Percentiles rank a stretch among this genome's conserved stretches.
These are phyloP conservation scores for Clupea harengus DNA, from an alignment of 2,113 vertebrate genomes.

Conservation along the genomic window DNA sequence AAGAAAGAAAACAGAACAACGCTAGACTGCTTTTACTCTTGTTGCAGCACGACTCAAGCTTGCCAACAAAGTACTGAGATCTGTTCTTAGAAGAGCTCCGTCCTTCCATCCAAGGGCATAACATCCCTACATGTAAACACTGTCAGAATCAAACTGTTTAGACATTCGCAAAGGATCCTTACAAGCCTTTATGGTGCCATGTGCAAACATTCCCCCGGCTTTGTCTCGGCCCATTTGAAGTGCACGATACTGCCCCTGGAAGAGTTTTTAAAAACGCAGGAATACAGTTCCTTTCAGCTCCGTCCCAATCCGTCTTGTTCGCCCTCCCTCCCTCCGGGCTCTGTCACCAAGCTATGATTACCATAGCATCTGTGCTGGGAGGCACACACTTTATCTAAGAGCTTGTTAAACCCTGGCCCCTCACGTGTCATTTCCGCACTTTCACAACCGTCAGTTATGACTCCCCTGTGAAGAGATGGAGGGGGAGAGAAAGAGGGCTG, in stretches of 20 bases:
- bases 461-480: conserved; percentile 20
- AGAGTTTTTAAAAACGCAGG: background rate
- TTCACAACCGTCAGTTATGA: conserved; percentile 14
- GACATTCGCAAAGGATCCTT: background rate
- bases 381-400: conserved; percentile 19
- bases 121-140: background rate
- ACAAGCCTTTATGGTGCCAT: background rate
- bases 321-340: background rate
- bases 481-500: background rate
- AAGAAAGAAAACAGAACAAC: background rate
- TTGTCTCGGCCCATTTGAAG: background rate
- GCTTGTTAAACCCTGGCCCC: conserved; percentile 41
- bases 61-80: background rate
- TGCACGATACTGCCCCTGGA: background rate
- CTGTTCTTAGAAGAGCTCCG: background rate
- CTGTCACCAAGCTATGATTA: conserved; percentile 34
- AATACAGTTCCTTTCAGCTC: background rate
- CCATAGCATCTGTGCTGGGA: conserved; percentile 30
- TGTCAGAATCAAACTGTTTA: conserved; percentile 3
- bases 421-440: conserved; percentile 26
- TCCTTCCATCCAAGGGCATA: background rate
- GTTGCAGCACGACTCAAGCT: background rate
- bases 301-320: background rate
- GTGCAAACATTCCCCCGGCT: background rate
- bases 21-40: background rate